Evolutionary conservation across 2,888 invertebrate species (phyloP).

Genomic region (Chrysolina haemoptera): DNA sequence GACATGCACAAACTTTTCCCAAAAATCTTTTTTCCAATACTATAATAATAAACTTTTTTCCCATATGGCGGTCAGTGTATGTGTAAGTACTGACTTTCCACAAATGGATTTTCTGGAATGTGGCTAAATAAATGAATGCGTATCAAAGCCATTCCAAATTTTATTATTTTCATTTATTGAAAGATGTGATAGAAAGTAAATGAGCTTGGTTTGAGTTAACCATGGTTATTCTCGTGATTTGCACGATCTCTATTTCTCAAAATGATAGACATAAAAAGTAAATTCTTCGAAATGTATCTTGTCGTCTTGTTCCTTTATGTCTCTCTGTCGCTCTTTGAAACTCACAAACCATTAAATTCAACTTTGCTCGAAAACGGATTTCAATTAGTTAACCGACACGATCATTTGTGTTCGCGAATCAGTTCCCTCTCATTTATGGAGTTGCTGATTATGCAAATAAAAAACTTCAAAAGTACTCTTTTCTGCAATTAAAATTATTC

Average conservation of each 20-base stretch:
- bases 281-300: background rate
- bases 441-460: conserved; percentile 46
- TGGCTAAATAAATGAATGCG: too few species aligned
- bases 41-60: too few species aligned
- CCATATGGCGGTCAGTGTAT: too few species aligned
- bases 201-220: background rate
- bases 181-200: too few species aligned
- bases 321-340: background rate
- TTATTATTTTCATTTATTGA: too few species aligned
- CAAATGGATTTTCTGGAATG: too few species aligned
- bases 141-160: too few species aligned
- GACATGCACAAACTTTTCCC: too few species aligned
- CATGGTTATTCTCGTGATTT: background rate
- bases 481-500: conserved; percentile 45
- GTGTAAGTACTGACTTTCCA: too few species aligned
- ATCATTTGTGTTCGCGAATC: conserved; percentile 26
- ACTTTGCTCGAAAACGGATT: conserved; percentile 24
- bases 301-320: background rate
- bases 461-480: conserved; percentile 35
- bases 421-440: conserved; percentile 32
- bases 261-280: background rate
- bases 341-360: background rate
- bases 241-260: background rate
- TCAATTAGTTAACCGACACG: conserved; percentile 36
- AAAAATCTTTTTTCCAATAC: too few species aligned